These are phyloP conservation scores for Ictalurus punctatus DNA, from an alignment of 2,113 vertebrate species.

Conservation along the genomic window DNA sequence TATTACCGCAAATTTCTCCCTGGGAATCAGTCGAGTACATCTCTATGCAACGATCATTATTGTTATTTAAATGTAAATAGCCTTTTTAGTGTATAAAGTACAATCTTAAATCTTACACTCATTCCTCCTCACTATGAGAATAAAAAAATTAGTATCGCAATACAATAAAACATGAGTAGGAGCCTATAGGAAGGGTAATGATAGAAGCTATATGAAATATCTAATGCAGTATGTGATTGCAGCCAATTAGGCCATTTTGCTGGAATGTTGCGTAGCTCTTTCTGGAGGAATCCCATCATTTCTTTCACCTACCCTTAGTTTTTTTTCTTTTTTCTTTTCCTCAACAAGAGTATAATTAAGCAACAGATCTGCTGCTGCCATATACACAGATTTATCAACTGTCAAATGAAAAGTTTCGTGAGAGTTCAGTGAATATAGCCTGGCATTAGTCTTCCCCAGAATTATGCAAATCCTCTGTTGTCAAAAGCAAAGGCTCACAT, in stretches of 20 bases:
- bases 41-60: neutral
- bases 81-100: neutral
- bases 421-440: conserved; percentile 1
- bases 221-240: neutral
- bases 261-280: neutral
- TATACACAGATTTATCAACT: conserved; percentile 4
- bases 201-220: neutral
- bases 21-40: neutral
- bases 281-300: neutral
- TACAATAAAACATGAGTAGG: neutral
- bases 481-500: neutral
- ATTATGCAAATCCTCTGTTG: conserved; percentile 21
- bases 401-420: conserved; percentile 20
- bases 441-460: conserved; percentile 3
- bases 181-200: neutral
- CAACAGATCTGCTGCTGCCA: conserved; percentile 6
- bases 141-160: neutral
- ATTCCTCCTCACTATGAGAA: neutral
- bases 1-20: neutral
- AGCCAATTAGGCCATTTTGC: neutral
- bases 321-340: neutral
- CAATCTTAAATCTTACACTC: neutral
- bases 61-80: neutral
- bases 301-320: neutral
- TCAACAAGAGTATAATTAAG: conserved; percentile 21